A percentile compares a stretch with the other conserved stretches of the same genome.
Conservation (phyloP, 2,888 invertebrate genomes). For the Synanthedon vespiformis region DNA sequence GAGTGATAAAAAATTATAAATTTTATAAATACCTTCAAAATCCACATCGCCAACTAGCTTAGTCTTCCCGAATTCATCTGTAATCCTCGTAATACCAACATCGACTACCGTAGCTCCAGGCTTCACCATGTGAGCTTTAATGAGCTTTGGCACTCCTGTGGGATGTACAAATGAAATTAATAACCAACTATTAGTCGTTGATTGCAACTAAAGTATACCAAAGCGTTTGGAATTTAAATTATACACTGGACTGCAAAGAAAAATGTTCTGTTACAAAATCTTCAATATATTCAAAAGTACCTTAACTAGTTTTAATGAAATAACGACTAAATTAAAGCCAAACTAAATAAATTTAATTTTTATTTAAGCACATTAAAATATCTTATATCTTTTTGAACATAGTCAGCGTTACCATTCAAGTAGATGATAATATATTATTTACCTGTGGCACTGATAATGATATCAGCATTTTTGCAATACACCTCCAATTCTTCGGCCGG, state of each 20-base stretch:
- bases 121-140: slow-evolving; percentile 88
- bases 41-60: slow-evolving; percentile 91
- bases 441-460: slow-evolving; percentile 83
- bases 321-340: too few species aligned
- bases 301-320: too few species aligned
- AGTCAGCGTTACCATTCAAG: not conserved
- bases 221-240: too few species aligned
- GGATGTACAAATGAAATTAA: slow-evolving; percentile 13
- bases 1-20: too few species aligned
- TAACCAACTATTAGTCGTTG: too few species aligned
- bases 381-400: too few species aligned
- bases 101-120: slow-evolving; percentile 90
- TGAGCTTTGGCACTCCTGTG: slow-evolving; percentile 78
- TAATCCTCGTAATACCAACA: slow-evolving; percentile 84
- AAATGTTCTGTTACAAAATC: too few species aligned
- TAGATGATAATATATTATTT: slow-evolving; percentile 5
- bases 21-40: slow-evolving; percentile 74
- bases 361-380: too few species aligned
- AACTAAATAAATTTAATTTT: too few species aligned
- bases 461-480: slow-evolving; percentile 80
- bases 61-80: slow-evolving; percentile 74
- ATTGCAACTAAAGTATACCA: too few species aligned
- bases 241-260: too few species aligned
- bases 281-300: too few species aligned
- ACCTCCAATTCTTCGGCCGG: slow-evolving; percentile 79